These are phyloP conservation scores for Sander lucioperca DNA, from an alignment of 2,113 vertebrate genomes.

Conservation along the genomic window DNA sequence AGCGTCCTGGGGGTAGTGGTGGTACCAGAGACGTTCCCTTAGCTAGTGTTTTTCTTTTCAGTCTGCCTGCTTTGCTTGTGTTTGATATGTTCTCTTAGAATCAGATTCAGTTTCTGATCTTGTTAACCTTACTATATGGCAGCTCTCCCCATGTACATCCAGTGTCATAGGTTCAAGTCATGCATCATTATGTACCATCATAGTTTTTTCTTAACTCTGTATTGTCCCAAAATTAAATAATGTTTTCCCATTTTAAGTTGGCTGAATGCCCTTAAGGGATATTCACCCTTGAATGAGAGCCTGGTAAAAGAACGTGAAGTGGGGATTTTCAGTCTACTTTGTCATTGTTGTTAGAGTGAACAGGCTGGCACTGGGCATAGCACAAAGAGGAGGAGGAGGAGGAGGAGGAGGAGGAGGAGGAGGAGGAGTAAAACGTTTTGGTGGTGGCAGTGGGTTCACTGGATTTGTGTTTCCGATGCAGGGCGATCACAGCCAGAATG, in stretches of 20 bases:
- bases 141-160: slow-evolving; percentile 5
- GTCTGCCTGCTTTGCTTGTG: neutral
- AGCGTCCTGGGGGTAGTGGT: neutral
- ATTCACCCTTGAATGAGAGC: slow-evolving; percentile 15
- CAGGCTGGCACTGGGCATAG: slow-evolving; percentile 60
- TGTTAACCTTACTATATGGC: neutral
- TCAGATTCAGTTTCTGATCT: neutral
- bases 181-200: neutral
- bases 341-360: slow-evolving; percentile 82
- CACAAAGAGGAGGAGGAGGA: slow-evolving; percentile 26
- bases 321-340: slow-evolving; percentile 76
- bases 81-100: slow-evolving; percentile 6
- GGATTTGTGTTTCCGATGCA: slow-evolving; percentile 79
- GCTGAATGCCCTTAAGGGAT: slow-evolving; percentile 21
- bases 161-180: slow-evolving; percentile 4
- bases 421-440: slow-evolving; percentile 27
- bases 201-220: neutral
- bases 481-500: slow-evolving; percentile 86
- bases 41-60: slow-evolving; percentile 8
- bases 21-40: slow-evolving; percentile 58
- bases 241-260: slow-evolving; percentile 20
- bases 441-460: slow-evolving; percentile 45
- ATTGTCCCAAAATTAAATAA: slow-evolving; percentile 54
- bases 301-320: neutral
- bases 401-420: no score